These are phyloP conservation scores for Drosophila paracracens DNA, from an alignment of 2,888 invertebrate genomes.

Conservation along the genomic window DNA sequence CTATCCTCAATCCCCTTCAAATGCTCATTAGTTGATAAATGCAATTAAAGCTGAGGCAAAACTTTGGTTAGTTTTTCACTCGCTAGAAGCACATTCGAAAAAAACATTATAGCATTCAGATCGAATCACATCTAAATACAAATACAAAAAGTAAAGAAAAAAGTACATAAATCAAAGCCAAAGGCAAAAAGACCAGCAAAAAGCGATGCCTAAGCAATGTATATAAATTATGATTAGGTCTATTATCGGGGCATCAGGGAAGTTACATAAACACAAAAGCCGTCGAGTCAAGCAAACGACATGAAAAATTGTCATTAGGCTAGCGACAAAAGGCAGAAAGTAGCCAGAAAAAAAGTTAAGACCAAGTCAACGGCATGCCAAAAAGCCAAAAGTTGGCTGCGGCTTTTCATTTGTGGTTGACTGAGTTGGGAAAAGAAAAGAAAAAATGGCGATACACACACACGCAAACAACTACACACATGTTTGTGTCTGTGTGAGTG, in stretches of 20 bases:
- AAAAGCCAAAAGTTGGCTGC: slow-evolving; percentile 58
- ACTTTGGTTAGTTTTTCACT: slow-evolving; percentile 5
- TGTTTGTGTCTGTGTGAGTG: slow-evolving; percentile 21
- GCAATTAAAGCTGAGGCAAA: slow-evolving; percentile 13
- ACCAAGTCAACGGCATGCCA: slow-evolving; percentile 24
- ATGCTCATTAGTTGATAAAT: slow-evolving; percentile 9
- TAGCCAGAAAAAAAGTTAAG: slow-evolving; percentile 31
- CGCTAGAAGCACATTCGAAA: slow-evolving; percentile 1
- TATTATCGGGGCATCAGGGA: slow-evolving; percentile 64
- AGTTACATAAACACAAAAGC: slow-evolving; percentile 40
- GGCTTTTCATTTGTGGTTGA: slow-evolving; percentile 58
- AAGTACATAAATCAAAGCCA: slow-evolving; percentile 59
- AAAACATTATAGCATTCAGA: slow-evolving; percentile 36
- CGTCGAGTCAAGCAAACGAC: slow-evolving; percentile 44
- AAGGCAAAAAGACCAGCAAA: slow-evolving; percentile 25
- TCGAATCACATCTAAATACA: slow-evolving; percentile 37
- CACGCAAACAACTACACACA: slow-evolving; percentile 21
- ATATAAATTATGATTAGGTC: slow-evolving; percentile 77
- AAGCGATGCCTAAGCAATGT: slow-evolving; percentile 51
- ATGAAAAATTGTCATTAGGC: slow-evolving; percentile 78
- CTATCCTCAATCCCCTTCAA: slow-evolving; percentile 3
- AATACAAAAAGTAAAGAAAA: slow-evolving; percentile 2
- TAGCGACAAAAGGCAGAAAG: slow-evolving; percentile 41
- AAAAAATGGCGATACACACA: slow-evolving; percentile 31
- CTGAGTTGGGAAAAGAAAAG: slow-evolving; percentile 11